phyloP scores from a whole-genome alignment of 2,888 invertebrate genomes.

The Macaria notata region DNA sequence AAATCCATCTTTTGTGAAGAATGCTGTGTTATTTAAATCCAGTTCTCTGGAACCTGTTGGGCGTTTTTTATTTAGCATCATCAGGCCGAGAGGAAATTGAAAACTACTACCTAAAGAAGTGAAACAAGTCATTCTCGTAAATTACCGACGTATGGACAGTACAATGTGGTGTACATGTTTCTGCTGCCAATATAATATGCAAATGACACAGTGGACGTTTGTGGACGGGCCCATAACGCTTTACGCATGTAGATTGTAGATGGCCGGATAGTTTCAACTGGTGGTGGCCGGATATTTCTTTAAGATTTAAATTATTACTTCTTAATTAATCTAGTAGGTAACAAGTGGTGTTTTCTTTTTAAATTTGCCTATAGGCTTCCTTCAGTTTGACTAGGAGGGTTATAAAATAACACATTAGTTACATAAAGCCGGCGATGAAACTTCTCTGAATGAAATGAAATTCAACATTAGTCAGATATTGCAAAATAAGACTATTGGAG shows the following conservation, averaged over 20 bases:
- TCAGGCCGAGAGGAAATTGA: conserved; percentile 30
- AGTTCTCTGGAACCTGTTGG: conserved; percentile 23
- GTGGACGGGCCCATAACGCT: conserved; percentile 26
- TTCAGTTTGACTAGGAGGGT: no score
- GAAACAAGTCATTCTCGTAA: conserved; percentile 29
- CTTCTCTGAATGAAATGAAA: no score
- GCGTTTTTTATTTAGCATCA: conserved; percentile 27
- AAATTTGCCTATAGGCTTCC: no score
- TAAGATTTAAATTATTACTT: conserved; percentile 22
- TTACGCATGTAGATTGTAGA: conserved; percentile 30
- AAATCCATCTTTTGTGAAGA: conserved; percentile 27
- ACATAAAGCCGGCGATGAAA: no score
- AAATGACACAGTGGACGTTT: conserved; percentile 24
- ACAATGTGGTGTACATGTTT: conserved; percentile 19
- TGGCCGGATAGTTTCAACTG: conserved; percentile 27
- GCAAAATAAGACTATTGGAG: no score
- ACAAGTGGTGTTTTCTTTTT: no score
- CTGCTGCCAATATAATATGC: conserved; percentile 27
- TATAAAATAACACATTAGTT: no score
- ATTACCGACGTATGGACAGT: conserved; percentile 19
- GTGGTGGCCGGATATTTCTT: conserved; percentile 24
- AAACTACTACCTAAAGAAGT: conserved; percentile 30
- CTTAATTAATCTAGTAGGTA: conserved; percentile 14
- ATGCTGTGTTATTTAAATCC: conserved; percentile 22
- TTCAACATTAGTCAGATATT: no score